Percentiles rank a stretch among this genome's conserved stretches.
phyloP scores from a whole-genome alignment of 2,797 vertebrate species.

The Sciurus vulgaris region DNA sequence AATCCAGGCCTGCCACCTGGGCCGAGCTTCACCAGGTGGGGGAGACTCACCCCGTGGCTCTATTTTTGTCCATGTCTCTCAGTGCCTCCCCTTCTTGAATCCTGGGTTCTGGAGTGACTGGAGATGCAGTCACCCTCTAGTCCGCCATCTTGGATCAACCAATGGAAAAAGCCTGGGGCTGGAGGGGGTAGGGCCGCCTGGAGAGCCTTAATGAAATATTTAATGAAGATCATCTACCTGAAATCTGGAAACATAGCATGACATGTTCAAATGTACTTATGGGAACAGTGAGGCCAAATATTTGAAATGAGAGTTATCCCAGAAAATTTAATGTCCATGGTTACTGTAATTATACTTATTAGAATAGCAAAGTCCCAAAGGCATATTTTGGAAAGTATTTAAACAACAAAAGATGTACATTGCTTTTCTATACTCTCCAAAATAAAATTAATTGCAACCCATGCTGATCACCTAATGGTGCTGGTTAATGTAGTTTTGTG shows the following conservation, averaged over 20 bases:
- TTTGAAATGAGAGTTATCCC: conserved; percentile 35
- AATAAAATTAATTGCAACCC: conserved; percentile 17
- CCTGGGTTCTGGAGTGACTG: too few species aligned
- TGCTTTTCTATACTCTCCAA: background rate
- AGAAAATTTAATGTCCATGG: background rate
- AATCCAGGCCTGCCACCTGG: too few species aligned
- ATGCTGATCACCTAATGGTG: background rate
- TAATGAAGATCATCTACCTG: background rate
- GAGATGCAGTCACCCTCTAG: too few species aligned
- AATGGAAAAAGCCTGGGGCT: too few species aligned
- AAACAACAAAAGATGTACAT: background rate
- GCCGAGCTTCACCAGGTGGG: too few species aligned
- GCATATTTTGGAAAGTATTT: conserved; percentile 41
- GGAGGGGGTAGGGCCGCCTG: too few species aligned
- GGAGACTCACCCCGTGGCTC: too few species aligned
- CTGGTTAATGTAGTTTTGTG: background rate
- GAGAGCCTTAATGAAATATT: background rate
- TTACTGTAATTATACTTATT: conserved; percentile 3
- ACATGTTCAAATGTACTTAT: background rate
- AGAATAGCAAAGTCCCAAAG: conserved; percentile 34
- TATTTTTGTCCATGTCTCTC: too few species aligned
- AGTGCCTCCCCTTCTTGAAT: too few species aligned
- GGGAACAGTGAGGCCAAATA: background rate
- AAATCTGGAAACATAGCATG: background rate
- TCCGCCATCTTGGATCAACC: too few species aligned